Base-by-base conservation (phyloP, 1,140 invertebrate genomes). In the Nylanderia fulva region DNA sequence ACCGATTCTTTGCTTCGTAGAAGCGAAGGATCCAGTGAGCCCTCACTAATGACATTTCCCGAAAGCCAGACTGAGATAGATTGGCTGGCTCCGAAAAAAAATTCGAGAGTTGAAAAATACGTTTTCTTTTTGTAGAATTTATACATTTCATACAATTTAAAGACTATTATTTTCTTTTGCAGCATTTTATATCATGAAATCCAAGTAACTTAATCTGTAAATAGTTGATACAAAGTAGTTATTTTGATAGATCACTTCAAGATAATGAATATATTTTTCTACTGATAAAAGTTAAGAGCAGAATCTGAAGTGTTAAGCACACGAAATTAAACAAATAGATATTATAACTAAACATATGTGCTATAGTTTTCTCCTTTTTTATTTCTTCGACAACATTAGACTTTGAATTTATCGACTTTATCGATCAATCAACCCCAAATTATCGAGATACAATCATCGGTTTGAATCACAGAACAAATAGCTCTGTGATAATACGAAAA, bases 21-120 rank as follows among this genome's bases (percentile, higher is more conserved):
- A 92, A 93, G 88, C 88, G 85, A 90, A 61, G 18, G 56, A 58
- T 36, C 74, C 24, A 87, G 86, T 82, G 77, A 85, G 85, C 88
- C 84, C 88, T 85, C 87, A 87, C 91, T 93, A 94, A 94, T 93
- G 92, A 94, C 89, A 92, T 88, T 91, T 87, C 91, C 86, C 68
- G 90, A 92, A 91, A 86, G 89, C 69, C 87, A 64, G 18, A 64
- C 29, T 52, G 56, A 63, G 24, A 21, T 54, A 13, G 21, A 9
- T 39, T 33, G 21, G 9, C 56, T 27, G 21, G 9, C 29, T 9
- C 13, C 18, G 45, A 66, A 77, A 77, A n/a, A 27, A 64, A 33
- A 79, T 66, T 79, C 1, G 9, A 13, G 4, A n/a, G 9, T 21
- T n/a, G 24, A 79, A 1, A 29, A 15, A 7, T 54, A 33, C 29